Evolutionary conservation across 2,888 invertebrate species (phyloP).

Genomic region (Hermaeophaga mercurialis): DNA sequence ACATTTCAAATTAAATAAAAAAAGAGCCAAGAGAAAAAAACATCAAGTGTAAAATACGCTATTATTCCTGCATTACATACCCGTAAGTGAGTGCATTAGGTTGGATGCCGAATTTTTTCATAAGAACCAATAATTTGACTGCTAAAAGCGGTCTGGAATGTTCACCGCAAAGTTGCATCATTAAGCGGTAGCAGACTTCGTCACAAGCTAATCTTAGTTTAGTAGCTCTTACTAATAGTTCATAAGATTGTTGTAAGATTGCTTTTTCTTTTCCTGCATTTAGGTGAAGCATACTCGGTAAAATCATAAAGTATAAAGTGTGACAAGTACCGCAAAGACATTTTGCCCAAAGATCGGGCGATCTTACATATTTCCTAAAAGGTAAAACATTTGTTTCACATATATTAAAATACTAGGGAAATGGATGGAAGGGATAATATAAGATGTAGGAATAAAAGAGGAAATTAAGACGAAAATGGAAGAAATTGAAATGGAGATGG

Average conservation of each 20-base stretch:
- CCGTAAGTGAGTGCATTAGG: constrained; percentile 99
- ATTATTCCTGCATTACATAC: constrained; percentile 51
- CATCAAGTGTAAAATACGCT: not conserved
- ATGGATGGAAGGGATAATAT: too few relatives aligned
- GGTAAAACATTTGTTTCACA: too few relatives aligned
- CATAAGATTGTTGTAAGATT: constrained; percentile 79
- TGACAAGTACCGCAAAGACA: constrained; percentile 87
- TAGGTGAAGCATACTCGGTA: constrained; percentile 83
- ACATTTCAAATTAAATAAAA: not conserved
- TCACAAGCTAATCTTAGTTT: constrained; percentile 86
- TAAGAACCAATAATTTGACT: constrained; percentile 86
- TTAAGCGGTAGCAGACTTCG: constrained; percentile 96
- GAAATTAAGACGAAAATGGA: too few relatives aligned
- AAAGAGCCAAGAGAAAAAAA: not conserved
- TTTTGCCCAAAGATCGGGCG: constrained; percentile 90
- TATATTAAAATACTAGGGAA: too few relatives aligned
- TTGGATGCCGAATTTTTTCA: constrained; percentile 91
- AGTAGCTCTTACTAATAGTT: constrained; percentile 86
- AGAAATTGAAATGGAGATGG: too few relatives aligned
- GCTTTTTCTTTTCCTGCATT: constrained; percentile 77
- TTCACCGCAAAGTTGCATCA: constrained; percentile 98
- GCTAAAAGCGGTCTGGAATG: constrained; percentile 94
- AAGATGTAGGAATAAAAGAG: too few relatives aligned
- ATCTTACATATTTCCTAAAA: constrained; percentile 51
- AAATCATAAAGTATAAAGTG: constrained; percentile 90